phyloP scores from a whole-genome alignment of 2,888 invertebrate genomes.

The Caenorhabditis sp. region DNA sequence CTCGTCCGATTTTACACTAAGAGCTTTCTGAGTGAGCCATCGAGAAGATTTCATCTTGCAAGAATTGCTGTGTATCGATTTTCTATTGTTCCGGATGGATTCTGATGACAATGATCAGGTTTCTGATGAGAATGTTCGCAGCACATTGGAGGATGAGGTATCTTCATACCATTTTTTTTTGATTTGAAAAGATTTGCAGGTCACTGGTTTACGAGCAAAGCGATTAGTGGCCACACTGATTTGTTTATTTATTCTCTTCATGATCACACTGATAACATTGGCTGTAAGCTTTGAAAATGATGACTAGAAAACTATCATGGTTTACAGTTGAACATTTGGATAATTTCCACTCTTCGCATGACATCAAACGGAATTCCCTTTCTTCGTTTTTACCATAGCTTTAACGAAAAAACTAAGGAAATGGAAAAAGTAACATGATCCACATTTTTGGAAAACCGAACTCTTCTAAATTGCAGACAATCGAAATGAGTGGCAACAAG shows the following conservation, averaged over 20 bases:
- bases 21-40: background rate
- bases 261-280: constrained; percentile 75
- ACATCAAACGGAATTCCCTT: constrained; percentile 76
- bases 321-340: constrained; percentile 78
- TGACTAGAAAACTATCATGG: too few species aligned
- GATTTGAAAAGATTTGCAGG: constrained; percentile 30
- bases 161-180: background rate
- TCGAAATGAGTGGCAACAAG: constrained; percentile 78
- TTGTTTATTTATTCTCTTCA: constrained; percentile 60
- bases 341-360: constrained; percentile 79
- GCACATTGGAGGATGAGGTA: constrained; percentile 42
- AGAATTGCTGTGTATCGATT: constrained; percentile 8
- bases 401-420: constrained; percentile 58
- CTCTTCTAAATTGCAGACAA: constrained; percentile 67
- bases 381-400: constrained; percentile 71
- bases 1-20: constrained; percentile 29
- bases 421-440: constrained; percentile 66
- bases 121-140: constrained; percentile 33
- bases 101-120: constrained; percentile 55
- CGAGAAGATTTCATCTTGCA: background rate
- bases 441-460: too few species aligned
- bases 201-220: constrained; percentile 66
- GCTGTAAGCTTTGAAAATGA: constrained; percentile 74
- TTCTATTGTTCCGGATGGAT: constrained; percentile 42
- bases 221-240: constrained; percentile 62